A percentile compares a stretch with the other conserved stretches of the same genome.
Evolutionary conservation across 92 coral and sea anemone species (phyloP).

Genomic region (Palythoa grandiflora): DNA sequence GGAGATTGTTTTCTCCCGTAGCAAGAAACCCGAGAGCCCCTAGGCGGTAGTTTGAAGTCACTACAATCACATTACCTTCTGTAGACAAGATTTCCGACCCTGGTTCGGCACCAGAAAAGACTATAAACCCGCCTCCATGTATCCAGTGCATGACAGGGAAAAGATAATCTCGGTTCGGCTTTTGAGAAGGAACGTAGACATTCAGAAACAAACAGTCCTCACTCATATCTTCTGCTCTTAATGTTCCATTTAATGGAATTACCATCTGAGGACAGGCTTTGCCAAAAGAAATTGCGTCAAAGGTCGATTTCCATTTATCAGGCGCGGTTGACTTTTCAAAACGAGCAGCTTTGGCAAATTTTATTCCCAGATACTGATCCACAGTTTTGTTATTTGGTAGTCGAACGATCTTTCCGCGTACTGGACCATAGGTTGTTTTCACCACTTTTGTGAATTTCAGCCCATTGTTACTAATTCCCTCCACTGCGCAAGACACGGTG

Average conservation of each 20-base stretch:
- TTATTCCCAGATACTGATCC: slow-evolving; percentile 30
- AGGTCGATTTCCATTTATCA: slow-evolving; percentile 25
- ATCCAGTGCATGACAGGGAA: slow-evolving; percentile 58
- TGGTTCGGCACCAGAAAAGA: not conserved
- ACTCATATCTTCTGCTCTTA: slow-evolving; percentile 28
- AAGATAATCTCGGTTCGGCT: not conserved
- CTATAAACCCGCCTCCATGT: slow-evolving; percentile 52
- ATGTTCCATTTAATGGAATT: not conserved
- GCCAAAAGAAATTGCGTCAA: slow-evolving; percentile 5
- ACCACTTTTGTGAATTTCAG: not conserved
- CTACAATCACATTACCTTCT: slow-evolving; percentile 45
- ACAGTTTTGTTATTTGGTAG: not conserved
- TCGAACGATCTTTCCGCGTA: not conserved
- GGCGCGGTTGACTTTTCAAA: slow-evolving; percentile 31
- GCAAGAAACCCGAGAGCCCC: not conserved
- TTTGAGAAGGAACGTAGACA: slow-evolving; percentile 1
- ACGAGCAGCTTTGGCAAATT: slow-evolving; percentile 45
- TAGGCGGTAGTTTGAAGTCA: slow-evolving; percentile 21
- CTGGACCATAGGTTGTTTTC: slow-evolving; percentile 39
- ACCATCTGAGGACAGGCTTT: slow-evolving; percentile 21
- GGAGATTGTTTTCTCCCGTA: not conserved
- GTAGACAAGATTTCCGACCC: slow-evolving; percentile 32
- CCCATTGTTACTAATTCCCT: not conserved
- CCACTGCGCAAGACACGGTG: not conserved
- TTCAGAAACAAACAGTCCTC: slow-evolving; percentile 59